Conservation (phyloP, 2,888 invertebrate genomes). For the Boloria selene region DNA sequence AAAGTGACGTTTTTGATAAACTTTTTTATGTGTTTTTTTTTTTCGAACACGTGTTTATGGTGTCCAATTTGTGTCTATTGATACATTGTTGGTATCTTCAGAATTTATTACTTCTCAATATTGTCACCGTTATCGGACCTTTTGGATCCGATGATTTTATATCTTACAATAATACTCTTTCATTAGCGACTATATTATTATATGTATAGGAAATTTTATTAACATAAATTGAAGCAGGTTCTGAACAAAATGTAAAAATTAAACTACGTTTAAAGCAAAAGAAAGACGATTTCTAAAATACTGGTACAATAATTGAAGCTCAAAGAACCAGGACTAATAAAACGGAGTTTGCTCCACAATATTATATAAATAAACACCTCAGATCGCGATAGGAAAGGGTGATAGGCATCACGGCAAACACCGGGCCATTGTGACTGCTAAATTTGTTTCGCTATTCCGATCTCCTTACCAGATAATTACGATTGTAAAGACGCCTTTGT, state of each 20-base stretch:
- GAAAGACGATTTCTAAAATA: conserved; percentile 7
- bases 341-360: conserved; percentile 24
- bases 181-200: neutral
- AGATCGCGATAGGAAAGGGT: conserved; percentile 68
- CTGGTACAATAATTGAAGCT: conserved; percentile 7
- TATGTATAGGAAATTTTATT: neutral
- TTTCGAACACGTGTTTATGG: conserved; percentile 72
- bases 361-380: conserved; percentile 63
- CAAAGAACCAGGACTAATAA: conserved; percentile 17
- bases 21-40: conserved; percentile 41
- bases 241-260: neutral
- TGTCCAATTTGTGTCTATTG: conserved; percentile 75
- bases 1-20: conserved; percentile 41
- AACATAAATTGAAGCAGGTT: neutral
- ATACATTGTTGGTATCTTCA: conserved; percentile 57
- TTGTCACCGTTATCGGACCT: conserved; percentile 41
- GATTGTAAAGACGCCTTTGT: conserved; percentile 69
- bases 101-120: conserved; percentile 58
- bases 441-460: conserved; percentile 80
- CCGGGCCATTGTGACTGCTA: conserved; percentile 76
- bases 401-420: conserved; percentile 78
- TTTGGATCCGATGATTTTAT: conserved; percentile 15
- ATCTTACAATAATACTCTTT: neutral
- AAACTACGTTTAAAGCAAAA: conserved; percentile 1
- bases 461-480: conserved; percentile 74